Conservation (phyloP, 2,113 vertebrate genomes). For the Alosa alosa region DNA sequence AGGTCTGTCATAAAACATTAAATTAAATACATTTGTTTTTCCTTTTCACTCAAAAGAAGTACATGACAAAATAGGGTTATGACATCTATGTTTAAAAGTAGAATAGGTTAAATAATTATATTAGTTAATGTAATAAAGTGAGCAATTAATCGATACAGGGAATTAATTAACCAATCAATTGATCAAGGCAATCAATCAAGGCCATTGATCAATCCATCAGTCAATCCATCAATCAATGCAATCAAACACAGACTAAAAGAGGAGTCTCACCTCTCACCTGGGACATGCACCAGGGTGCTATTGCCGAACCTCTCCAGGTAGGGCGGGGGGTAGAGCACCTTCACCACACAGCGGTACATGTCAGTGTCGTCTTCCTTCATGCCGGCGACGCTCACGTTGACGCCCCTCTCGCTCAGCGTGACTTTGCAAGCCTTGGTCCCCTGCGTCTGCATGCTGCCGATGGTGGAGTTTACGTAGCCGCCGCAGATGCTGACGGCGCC, state of each 20-base stretch:
- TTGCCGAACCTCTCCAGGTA: slow-evolving; percentile 56
- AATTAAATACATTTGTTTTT: too few relatives aligned
- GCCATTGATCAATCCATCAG: background rate
- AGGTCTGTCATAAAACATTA: too few relatives aligned
- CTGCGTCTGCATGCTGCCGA: background rate
- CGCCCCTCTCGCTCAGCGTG: slow-evolving; percentile 31
- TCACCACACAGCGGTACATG: slow-evolving; percentile 59
- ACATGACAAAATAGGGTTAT: too few relatives aligned
- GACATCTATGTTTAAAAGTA: too few relatives aligned
- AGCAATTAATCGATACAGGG: too few relatives aligned
- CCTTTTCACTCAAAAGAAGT: too few relatives aligned
- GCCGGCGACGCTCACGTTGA: slow-evolving; percentile 59
- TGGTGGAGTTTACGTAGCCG: slow-evolving; percentile 30
- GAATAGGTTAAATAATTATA: too few relatives aligned
- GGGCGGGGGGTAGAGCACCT: slow-evolving; percentile 64
- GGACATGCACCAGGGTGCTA: slow-evolving; percentile 61
- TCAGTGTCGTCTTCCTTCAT: slow-evolving; percentile 63
- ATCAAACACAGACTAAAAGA: background rate
- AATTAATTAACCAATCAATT: background rate
- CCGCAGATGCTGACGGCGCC: slow-evolving; percentile 50
- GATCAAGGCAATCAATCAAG: background rate
- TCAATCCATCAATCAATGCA: background rate
- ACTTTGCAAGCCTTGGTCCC: background rate
- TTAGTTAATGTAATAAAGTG: too few relatives aligned
- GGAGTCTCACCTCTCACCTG: slow-evolving; percentile 50